Conservation (phyloP, 2,888 invertebrate genomes). For the Acanthosepion pharaonis region DNA sequence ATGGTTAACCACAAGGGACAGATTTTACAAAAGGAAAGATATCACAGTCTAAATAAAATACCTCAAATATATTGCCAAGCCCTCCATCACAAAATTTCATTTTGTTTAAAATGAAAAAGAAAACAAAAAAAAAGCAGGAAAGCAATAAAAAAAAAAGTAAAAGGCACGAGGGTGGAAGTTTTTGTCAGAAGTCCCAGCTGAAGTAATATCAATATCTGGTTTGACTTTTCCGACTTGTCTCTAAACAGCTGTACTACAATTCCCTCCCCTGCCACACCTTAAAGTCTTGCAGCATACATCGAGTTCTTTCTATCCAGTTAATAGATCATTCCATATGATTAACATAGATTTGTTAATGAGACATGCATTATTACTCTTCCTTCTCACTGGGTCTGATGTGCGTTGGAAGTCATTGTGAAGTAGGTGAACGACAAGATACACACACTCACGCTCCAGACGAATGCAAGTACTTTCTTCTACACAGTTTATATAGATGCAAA, state of each 20-base stretch:
- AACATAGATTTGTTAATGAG: slow-evolving; percentile 71
- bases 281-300: background rate
- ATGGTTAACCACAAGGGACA: background rate
- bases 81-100: background rate
- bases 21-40: background rate
- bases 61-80: background rate
- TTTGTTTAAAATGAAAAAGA: background rate
- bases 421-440: background rate
- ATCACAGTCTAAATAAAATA: background rate
- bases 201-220: background rate
- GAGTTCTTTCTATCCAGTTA: slow-evolving; percentile 8
- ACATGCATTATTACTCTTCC: slow-evolving; percentile 52
- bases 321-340: slow-evolving; percentile 63
- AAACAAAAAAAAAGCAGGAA: background rate
- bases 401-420: background rate
- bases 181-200: background rate
- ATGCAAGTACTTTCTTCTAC: slow-evolving; percentile 11
- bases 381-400: background rate
- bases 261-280: background rate
- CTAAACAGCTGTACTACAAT: background rate
- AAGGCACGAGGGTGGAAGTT: background rate
- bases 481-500: background rate
- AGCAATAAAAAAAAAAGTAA: background rate
- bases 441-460: slow-evolving; percentile 38
- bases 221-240: background rate